phyloP scores from a whole-genome alignment of 2,113 vertebrate genomes.

The Calypte anna region DNA sequence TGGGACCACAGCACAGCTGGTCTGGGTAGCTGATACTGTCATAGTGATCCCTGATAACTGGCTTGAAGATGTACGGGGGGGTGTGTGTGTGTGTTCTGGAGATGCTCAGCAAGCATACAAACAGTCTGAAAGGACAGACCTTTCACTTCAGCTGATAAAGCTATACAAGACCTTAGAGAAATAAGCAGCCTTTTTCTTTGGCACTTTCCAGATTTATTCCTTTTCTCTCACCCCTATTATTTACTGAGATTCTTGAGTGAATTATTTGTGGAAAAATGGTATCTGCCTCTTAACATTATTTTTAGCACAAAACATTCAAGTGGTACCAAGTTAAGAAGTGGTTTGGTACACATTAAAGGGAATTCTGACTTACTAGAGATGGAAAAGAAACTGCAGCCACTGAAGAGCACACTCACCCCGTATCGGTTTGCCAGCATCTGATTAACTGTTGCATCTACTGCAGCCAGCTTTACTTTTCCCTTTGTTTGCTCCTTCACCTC shows the following conservation, averaged over 20 bases:
- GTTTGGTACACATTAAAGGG: background rate
- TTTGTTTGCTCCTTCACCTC: conserved; percentile 93
- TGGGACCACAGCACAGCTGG: background rate
- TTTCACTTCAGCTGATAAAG: background rate
- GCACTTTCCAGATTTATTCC: background rate
- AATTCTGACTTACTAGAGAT: background rate
- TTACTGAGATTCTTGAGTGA: background rate
- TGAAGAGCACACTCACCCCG: conserved; percentile 78
- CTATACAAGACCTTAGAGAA: background rate
- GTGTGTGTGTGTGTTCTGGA: background rate
- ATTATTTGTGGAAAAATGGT: background rate
- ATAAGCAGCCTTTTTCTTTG: background rate
- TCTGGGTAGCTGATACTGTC: background rate
- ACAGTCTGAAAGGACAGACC: background rate
- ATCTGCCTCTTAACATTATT: background rate
- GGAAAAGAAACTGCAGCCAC: background rate
- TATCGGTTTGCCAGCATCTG: conserved; percentile 86
- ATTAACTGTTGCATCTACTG: conserved; percentile 91
- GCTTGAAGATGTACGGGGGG: background rate
- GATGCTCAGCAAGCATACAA: background rate
- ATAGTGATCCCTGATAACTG: background rate
- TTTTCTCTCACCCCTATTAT: background rate
- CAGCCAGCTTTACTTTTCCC: conserved; percentile 91
- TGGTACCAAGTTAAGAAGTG: background rate
- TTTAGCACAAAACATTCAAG: background rate